Conservation (phyloP, 2,888 invertebrate genomes). For the Eumacrocentrus americanus region DNA sequence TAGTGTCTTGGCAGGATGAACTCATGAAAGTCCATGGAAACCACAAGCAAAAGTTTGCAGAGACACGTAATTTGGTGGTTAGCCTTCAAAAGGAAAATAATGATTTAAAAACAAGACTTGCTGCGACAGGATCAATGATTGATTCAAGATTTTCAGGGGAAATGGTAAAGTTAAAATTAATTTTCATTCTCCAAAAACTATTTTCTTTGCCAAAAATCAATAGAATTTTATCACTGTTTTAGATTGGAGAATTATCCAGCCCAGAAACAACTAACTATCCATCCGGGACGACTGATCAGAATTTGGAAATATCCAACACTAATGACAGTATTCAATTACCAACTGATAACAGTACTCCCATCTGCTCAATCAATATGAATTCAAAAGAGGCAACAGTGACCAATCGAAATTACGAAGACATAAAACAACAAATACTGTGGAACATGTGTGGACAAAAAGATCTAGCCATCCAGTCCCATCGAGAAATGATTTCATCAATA, state of each 20-base stretch:
- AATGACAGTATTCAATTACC: neutral
- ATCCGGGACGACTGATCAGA: neutral
- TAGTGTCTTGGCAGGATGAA: slow-evolving; percentile 71
- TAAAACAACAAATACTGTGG: neutral
- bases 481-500: slow-evolving; percentile 32
- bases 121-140: slow-evolving; percentile 13
- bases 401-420: neutral
- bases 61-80: slow-evolving; percentile 67
- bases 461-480: slow-evolving; percentile 25
- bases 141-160: slow-evolving; percentile 5
- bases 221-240: neutral
- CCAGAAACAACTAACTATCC: neutral
- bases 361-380: neutral
- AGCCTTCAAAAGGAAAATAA: slow-evolving; percentile 54
- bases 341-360: neutral
- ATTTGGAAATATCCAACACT: neutral
- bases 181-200: too few relatives aligned
- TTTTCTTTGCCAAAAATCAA: neutral
- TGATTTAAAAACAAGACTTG: slow-evolving; percentile 44
- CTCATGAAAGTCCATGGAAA: slow-evolving; percentile 68
- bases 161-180: neutral
- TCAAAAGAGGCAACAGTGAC: neutral
- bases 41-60: slow-evolving; percentile 72
- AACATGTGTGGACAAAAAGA: slow-evolving; percentile 17
- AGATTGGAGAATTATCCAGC: slow-evolving; percentile 11